Percentiles rank a stretch among this genome's conserved stretches.
Evolutionary conservation across 2,888 invertebrate species (phyloP).

Genomic region (Cephonodes hylas): DNA sequence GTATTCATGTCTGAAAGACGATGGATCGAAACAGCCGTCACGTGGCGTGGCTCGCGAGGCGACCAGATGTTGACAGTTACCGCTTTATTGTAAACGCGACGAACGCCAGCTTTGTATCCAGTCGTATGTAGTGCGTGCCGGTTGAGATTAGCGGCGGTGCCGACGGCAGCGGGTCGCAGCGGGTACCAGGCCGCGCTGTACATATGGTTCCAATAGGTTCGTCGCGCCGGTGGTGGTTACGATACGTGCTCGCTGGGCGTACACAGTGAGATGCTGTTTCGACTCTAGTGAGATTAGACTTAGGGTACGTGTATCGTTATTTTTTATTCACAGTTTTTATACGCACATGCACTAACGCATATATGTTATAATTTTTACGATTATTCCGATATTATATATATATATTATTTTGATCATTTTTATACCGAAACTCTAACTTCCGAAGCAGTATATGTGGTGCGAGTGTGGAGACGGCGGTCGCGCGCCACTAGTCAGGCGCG

Average conservation of each 20-base stretch:
- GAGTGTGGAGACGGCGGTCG: background rate
- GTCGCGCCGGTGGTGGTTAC: slow-evolving; percentile 10
- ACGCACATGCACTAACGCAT: background rate
- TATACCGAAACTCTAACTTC: background rate
- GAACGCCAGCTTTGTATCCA: slow-evolving; percentile 1
- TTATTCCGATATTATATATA: slow-evolving; percentile 6
- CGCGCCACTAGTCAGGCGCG: slow-evolving; percentile 10
- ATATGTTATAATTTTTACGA: background rate
- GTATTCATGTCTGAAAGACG: slow-evolving; percentile 22
- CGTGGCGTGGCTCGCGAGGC: slow-evolving; percentile 1
- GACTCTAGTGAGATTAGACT: slow-evolving; percentile 53
- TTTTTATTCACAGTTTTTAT: slow-evolving; percentile 1
- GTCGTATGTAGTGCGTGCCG: background rate
- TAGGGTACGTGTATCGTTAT: slow-evolving; percentile 25
- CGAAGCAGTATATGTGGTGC: slow-evolving; percentile 12
- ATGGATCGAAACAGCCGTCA: slow-evolving; percentile 23
- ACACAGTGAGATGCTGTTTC: slow-evolving; percentile 50
- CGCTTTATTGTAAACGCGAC: slow-evolving; percentile 2
- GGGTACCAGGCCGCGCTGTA: background rate
- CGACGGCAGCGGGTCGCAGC: background rate
- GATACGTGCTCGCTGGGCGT: slow-evolving; percentile 29
- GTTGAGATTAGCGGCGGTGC: background rate
- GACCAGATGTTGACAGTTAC: background rate
- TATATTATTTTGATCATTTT: slow-evolving; percentile 6
- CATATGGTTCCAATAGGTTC: background rate